Conservation (phyloP, 2,888 invertebrate species). For the Platycheirus albimanus region DNA sequence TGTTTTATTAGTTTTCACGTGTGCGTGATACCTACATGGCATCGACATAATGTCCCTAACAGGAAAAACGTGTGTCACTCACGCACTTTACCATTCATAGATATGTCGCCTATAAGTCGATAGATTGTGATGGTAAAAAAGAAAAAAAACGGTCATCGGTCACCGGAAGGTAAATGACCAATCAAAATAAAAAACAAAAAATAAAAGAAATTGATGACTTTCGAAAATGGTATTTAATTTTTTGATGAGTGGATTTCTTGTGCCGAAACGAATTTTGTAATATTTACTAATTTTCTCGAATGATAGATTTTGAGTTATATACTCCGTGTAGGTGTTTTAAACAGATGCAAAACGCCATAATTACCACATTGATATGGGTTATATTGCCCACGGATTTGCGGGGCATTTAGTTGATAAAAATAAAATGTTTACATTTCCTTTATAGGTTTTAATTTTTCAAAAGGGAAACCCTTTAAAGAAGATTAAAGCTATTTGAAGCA, state of each 20-base stretch:
- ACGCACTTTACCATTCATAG: constrained; percentile 44
- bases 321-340: constrained; percentile 35
- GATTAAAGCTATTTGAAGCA: background rate
- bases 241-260: constrained; percentile 22
- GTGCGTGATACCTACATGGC: constrained; percentile 10
- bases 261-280: constrained; percentile 40
- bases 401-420: background rate
- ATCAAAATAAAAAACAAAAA: background rate
- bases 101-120: constrained; percentile 35
- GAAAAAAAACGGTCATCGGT: constrained; percentile 23
- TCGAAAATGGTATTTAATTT: constrained; percentile 12
- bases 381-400: constrained; percentile 1
- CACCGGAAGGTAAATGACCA: constrained; percentile 71
- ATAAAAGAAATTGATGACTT: constrained; percentile 20
- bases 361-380: constrained; percentile 9
- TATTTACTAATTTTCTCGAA: constrained; percentile 30
- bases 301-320: background rate
- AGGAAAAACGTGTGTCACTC: constrained; percentile 56
- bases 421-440: constrained; percentile 12
- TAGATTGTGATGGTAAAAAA: constrained; percentile 19
- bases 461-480: constrained; percentile 2
- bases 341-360: constrained; percentile 37
- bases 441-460: background rate
- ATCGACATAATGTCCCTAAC: constrained; percentile 12
- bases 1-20: constrained; percentile 23